Evolutionary conservation across 2,113 vertebrate species (phyloP), one percentile per base, ranked within the genome.

Genomic region (Gobio gobio): DNA sequence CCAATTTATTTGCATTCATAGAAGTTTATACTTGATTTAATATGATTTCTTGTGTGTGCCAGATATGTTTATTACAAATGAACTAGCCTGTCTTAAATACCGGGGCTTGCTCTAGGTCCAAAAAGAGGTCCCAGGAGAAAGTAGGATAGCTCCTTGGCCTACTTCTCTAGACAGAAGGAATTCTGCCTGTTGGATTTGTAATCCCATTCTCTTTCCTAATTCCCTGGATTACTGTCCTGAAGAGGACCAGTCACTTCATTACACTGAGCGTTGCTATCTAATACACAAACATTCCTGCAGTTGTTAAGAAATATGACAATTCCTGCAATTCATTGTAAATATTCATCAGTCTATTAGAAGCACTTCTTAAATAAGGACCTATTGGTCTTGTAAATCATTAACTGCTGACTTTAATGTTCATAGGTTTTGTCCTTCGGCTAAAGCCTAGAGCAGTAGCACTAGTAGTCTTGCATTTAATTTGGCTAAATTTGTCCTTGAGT

Each of bases 131-230:
- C 18, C 59, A 74, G 24, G 59, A 47, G 22, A 61, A 73, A 47
- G 74, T n/a, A 20, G 54, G n/a, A 26, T 63, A 63, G 16, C 61
- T 66, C 29, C 33, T 59, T 36, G 72, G 75, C 75, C 59, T 79
- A 22, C 61, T 64, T 54, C 18, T 29, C 12, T 22, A 12, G 40
- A 61, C 70, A n/a, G n/a, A 58, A 61, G 54, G 66, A 80, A 58
- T 56, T 45, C n/a, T 56, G 26, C 64, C 29, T 29, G 22, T 68
- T 64, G 33, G 45, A 85, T 85, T 79, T 79, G 33, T 72, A 29
- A 79, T 85, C 76, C 29, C 36, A 86, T 63, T 86, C 36, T 59
- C 51, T 78, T 36, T 68, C 18, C 3, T 75, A 79, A 85, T 47
- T 86, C 68, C 84, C 56, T 80, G 84, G 36, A 61, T 85, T 63